phyloP scores from a whole-genome alignment of 2,888 invertebrate species.

The Ecdyonurus torrentis region DNA sequence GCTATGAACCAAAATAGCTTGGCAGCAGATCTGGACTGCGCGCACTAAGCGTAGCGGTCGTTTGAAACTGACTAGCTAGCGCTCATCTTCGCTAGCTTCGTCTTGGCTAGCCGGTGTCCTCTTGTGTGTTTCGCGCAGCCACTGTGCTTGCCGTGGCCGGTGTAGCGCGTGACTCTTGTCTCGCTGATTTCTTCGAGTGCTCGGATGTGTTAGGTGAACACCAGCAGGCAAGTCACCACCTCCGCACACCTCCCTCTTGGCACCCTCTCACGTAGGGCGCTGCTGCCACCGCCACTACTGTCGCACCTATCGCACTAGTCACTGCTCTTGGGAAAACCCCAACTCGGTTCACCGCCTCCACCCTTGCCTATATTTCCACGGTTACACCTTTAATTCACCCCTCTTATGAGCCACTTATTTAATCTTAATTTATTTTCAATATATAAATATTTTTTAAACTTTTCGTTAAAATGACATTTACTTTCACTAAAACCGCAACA shows the following conservation, averaged over 20 bases:
- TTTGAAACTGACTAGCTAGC: not conserved
- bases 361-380: not conserved
- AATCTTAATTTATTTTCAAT: too few species aligned
- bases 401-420: too few species aligned
- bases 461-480: too few species aligned
- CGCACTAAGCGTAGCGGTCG: not conserved
- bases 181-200: not conserved
- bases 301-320: not conserved
- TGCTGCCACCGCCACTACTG: not conserved
- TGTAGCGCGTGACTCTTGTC: not conserved
- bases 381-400: not conserved
- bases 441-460: too few species aligned
- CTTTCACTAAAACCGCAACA: too few species aligned
- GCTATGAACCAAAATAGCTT: conserved; percentile 9
- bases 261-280: not conserved
- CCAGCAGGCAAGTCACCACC: not conserved
- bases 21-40: conserved; percentile 1
- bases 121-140: not conserved
- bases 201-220: too few species aligned
- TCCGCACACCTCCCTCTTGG: not conserved
- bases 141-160: not conserved
- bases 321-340: not conserved
- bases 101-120: not conserved
- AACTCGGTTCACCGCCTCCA: not conserved
- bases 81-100: not conserved